Evolutionary conservation across 1,140 invertebrate species (phyloP).

Genomic region (Brachionus rotundiformis): DNA sequence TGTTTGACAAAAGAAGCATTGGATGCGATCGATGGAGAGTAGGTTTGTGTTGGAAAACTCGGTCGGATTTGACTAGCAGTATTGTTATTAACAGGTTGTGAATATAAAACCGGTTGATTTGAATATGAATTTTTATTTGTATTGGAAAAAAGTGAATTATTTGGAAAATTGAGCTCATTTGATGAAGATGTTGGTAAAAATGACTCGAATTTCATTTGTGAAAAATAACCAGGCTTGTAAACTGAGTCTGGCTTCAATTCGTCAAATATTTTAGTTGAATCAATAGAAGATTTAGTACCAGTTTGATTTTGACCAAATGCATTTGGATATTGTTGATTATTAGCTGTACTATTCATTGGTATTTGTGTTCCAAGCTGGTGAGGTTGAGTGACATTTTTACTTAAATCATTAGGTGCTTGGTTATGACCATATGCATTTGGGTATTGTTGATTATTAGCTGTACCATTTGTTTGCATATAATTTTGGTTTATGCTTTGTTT

Average conservation of each 20-base stretch:
- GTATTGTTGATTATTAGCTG: neutral
- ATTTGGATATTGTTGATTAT: neutral
- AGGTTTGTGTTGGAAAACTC: too few relatives aligned
- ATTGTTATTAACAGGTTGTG: too few relatives aligned
- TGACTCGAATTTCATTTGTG: neutral
- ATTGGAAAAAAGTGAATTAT: neutral
- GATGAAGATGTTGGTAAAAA: neutral
- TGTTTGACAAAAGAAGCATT: too few relatives aligned
- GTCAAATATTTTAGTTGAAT: neutral
- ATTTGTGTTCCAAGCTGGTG: neutral
- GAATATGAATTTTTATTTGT: neutral
- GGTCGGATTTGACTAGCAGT: too few relatives aligned
- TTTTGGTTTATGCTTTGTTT: slow-evolving; percentile 5
- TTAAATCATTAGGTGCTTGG: neutral
- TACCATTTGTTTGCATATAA: neutral
- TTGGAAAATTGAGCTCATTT: neutral
- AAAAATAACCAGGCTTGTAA: slow-evolving; percentile 32
- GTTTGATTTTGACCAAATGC: neutral
- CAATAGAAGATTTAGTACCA: neutral
- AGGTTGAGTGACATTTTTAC: neutral
- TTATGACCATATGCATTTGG: neutral
- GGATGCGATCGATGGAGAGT: too few relatives aligned
- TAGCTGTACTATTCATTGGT: neutral
- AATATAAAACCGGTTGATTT: too few relatives aligned
- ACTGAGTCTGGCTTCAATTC: slow-evolving; percentile 28